Percentiles rank a stretch among this genome's conserved stretches.
phyloP scores from a whole-genome alignment of 2,797 vertebrate species.

The Caiman crocodilus region DNA sequence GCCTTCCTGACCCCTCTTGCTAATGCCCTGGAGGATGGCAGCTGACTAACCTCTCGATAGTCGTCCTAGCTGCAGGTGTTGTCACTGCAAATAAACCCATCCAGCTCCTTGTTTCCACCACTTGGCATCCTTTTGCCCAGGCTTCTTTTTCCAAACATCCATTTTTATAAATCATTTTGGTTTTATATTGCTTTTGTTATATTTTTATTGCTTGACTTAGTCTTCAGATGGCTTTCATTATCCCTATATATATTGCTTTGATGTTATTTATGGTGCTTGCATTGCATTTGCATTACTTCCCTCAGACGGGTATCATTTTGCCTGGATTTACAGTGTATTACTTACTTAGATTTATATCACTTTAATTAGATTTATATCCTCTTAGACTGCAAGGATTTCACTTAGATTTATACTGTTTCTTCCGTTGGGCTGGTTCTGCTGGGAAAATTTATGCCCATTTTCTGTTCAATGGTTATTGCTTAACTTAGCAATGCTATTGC shows the following conservation, averaged over 20 bases:
- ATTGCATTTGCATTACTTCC: slow-evolving; percentile 67
- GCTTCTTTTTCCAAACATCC: slow-evolving; percentile 27
- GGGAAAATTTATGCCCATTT: slow-evolving; percentile 9
- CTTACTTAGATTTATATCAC: slow-evolving; percentile 69
- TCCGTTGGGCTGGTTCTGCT: neutral
- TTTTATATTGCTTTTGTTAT: slow-evolving; percentile 41
- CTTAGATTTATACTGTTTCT: slow-evolving; percentile 59
- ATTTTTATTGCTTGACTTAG: slow-evolving; percentile 52
- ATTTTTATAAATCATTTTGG: slow-evolving; percentile 65
- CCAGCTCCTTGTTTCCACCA: neutral
- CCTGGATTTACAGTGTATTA: slow-evolving; percentile 74
- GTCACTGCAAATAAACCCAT: slow-evolving; percentile 10
- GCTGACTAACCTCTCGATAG: neutral
- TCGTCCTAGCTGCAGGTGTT: neutral
- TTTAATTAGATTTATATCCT: slow-evolving; percentile 81
- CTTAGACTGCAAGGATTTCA: slow-evolving; percentile 60
- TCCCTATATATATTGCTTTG: slow-evolving; percentile 38
- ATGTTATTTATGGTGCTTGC: slow-evolving; percentile 71
- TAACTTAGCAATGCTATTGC: neutral
- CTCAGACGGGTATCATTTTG: slow-evolving; percentile 68
- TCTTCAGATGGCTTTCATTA: slow-evolving; percentile 38
- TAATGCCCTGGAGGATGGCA: neutral
- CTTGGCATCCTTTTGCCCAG: neutral
- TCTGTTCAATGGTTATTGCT: slow-evolving; percentile 30
- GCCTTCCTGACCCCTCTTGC: neutral